These are phyloP conservation scores for Notolabrus celidotus DNA, from an alignment of 2,797 vertebrate genomes.

Conservation along the genomic window DNA sequence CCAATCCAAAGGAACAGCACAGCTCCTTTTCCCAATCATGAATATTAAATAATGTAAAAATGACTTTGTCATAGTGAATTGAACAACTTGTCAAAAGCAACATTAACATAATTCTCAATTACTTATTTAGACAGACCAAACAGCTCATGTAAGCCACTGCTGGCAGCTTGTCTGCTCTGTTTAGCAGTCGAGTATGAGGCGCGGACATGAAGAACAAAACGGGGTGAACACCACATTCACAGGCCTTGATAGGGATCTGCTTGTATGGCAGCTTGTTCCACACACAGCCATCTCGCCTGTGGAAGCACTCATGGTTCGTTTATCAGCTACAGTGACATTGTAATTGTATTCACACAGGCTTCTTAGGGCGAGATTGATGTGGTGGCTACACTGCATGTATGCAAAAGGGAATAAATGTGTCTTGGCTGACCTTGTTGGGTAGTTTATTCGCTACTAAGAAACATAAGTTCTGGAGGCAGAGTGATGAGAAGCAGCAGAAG, in stretches of 20 bases:
- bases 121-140: constrained; percentile 62
- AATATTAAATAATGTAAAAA: constrained; percentile 22
- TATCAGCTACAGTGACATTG: constrained; percentile 50
- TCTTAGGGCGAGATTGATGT: constrained; percentile 67
- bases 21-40: constrained; percentile 1
- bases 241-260: constrained; percentile 60
- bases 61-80: constrained; percentile 55
- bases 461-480: constrained; percentile 9
- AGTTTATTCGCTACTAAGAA: constrained; percentile 54
- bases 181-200: constrained; percentile 36
- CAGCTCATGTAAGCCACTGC: constrained; percentile 56
- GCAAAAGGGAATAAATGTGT: constrained; percentile 62
- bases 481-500: background rate
- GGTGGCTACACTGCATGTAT: constrained; percentile 35
- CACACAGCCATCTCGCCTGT: constrained; percentile 20
- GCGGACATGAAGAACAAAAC: constrained; percentile 26
- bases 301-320: constrained; percentile 52
- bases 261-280: constrained; percentile 47
- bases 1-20: constrained; percentile 6
- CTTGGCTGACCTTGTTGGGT: constrained; percentile 72
- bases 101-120: constrained; percentile 66
- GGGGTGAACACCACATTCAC: constrained; percentile 8
- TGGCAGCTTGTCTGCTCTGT: constrained; percentile 61
- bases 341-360: constrained; percentile 52
- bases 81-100: constrained; percentile 52